These are phyloP conservation scores for Varecia variegata DNA, from an alignment of 2,797 vertebrate genomes.

Conservation along the genomic window DNA sequence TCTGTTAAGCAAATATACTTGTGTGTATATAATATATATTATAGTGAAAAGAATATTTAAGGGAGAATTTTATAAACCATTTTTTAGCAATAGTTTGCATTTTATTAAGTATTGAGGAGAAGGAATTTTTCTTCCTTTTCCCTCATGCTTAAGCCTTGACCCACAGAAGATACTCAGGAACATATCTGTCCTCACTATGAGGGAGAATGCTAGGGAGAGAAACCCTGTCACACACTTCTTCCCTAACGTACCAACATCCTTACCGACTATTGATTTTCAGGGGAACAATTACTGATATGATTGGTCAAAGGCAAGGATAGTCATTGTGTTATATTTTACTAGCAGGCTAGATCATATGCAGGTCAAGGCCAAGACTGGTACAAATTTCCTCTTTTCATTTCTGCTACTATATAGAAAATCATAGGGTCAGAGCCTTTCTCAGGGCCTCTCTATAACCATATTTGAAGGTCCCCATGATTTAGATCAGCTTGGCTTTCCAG, in stretches of 20 bases:
- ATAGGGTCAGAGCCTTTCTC: background rate
- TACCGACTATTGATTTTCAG: constrained; percentile 6
- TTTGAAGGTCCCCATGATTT: background rate
- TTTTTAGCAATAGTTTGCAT: constrained; percentile 5
- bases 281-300: background rate
- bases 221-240: background rate
- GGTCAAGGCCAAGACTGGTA: background rate
- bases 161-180: background rate
- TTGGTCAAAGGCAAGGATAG: background rate
- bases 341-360: background rate
- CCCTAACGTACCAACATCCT: background rate
- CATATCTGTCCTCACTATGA: background rate
- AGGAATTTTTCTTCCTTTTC: constrained; percentile 27
- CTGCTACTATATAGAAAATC: background rate
- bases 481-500: background rate
- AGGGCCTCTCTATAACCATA: background rate
- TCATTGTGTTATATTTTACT: background rate
- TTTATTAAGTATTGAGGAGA: background rate
- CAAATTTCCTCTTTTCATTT: background rate
- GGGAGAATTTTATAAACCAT: background rate
- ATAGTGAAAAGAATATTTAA: constrained; percentile 45
- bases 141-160: background rate
- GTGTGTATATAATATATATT: background rate
- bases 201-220: background rate
- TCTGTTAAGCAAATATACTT: constrained; percentile 9